Conservation (phyloP, 2,113 vertebrate genomes). For the Penelope pileata region DNA sequence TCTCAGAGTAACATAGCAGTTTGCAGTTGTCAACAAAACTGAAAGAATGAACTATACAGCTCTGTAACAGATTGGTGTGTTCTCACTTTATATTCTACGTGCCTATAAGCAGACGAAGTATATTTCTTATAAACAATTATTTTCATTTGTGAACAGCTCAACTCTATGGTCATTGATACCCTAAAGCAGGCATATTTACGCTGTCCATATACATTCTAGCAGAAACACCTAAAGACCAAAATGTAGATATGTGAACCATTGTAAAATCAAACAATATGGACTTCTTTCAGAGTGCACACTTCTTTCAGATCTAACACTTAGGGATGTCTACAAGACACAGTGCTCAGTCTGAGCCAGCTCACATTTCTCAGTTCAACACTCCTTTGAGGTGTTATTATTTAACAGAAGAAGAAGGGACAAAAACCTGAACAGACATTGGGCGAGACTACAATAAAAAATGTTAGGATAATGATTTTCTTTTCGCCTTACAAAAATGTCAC, state of each 20-base stretch:
- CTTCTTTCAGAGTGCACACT: not conserved
- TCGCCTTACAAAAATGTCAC: not conserved
- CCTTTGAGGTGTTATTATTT: not conserved
- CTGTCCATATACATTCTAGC: not conserved
- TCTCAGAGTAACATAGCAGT: not conserved
- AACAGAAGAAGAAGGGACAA: not conserved
- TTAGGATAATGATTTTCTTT: not conserved
- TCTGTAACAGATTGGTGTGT: not conserved
- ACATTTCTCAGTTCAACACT: not conserved
- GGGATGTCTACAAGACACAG: not conserved
- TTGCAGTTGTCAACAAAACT: not conserved
- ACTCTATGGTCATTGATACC: not conserved
- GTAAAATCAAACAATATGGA: not conserved
- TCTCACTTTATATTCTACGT: not conserved
- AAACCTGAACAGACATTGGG: not conserved
- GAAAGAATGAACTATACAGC: not conserved
- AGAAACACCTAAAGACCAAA: not conserved
- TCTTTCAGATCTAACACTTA: not conserved
- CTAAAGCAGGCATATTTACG: not conserved
- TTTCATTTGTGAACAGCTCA: not conserved
- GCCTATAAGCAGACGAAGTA: not conserved
- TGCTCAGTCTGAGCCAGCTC: not conserved
- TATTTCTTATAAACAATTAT: not conserved
- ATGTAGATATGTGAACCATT: not conserved
- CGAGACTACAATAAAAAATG: not conserved